Base-by-base conservation (phyloP, 2,797 vertebrate species). In the Hypotaenidia okinawae region DNA sequence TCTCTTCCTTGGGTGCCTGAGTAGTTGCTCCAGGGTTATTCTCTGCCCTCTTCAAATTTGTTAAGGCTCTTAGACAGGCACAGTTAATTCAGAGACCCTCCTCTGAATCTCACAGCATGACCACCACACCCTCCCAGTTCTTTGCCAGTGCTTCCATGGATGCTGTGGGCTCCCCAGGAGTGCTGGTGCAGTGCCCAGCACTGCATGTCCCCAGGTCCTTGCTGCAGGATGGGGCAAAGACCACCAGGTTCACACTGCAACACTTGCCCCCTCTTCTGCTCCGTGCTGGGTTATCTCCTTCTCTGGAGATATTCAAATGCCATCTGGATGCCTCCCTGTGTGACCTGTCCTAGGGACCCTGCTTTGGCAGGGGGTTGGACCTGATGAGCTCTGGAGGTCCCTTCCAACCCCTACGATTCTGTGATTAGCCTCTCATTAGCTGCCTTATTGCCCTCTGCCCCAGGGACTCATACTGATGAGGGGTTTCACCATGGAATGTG, bases 111-210 rank as follows among this genome's bases (percentile, higher is more conserved):
- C 68, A 18, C 28, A 24, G 0, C 8, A 21, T 37, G 45, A 39
- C 32, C 14, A 5, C 7, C 51, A 33, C 25, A 25, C 3, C 18
- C 2, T 6, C 7, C 45, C 8, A 8, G 39, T 57, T 47, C 74
- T 84, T 27, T 33, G 24, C 37, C 45, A 5, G 0, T 22, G 17
- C 33, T 51, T 77, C 47, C 3, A 0, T 5, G 37, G 68, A 16
- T 58, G 55, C 72, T 2, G 14, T 35, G 81, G 52, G 16, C 49
- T 91, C 2, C 1, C 51, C 2, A 4, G 58, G 69, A 55, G 33
- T 3, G 52, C 61, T 0, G 2, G 35, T 8, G 9, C 22, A 16
- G 21, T 7, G 1, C 33, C 14, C n/a, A 1, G 2, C 1, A 2
- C 64, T 3, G 9, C 30, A 0, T 2, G 9, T 21, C 9, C 25